A percentile compares a stretch with the other conserved stretches of the same genome.
phyloP scores from a whole-genome alignment of 2,113 vertebrate genomes.

The Sturnus vulgaris region DNA sequence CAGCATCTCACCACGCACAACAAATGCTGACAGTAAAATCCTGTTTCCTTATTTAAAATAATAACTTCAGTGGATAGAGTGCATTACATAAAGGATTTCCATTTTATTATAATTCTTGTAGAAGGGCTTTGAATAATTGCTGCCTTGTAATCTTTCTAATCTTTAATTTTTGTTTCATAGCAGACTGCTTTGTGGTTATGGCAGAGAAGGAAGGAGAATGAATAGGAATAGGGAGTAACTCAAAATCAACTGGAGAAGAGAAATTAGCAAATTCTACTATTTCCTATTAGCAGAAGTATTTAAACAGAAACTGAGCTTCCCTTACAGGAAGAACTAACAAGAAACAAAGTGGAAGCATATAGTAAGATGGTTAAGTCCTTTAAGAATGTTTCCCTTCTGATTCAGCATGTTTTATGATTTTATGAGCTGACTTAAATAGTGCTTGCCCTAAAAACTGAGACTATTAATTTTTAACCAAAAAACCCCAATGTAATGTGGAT shows the following conservation, averaged over 20 bases:
- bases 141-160: background rate
- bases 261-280: background rate
- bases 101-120: background rate
- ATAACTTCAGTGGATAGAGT: background rate
- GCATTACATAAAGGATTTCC: background rate
- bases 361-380: background rate
- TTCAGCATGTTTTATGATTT: background rate
- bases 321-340: background rate
- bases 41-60: background rate
- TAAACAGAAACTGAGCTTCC: background rate
- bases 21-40: background rate
- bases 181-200: background rate
- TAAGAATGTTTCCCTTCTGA: background rate
- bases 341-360: background rate
- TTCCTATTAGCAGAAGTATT: background rate
- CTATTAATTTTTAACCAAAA: background rate
- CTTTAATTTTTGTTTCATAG: background rate
- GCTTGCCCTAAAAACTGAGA: background rate
- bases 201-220: background rate
- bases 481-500: background rate
- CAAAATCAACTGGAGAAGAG: background rate
- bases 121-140: background rate
- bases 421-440: background rate
- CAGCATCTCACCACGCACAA: background rate
- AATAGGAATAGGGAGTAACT: background rate